Base-by-base conservation (phyloP, 2,888 invertebrate species). In the Eueremaeus valkanovi region DNA sequence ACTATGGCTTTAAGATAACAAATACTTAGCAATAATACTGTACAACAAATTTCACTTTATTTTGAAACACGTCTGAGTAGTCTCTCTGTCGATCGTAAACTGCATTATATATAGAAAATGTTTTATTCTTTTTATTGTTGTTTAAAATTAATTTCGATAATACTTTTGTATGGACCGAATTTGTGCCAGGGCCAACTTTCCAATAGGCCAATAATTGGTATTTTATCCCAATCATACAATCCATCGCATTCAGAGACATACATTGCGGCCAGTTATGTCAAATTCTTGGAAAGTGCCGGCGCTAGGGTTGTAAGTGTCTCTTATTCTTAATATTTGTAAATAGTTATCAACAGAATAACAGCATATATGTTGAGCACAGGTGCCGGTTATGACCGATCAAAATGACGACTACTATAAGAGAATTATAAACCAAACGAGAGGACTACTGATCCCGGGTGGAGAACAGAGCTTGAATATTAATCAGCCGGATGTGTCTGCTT, bases 271-370 rank as follows among this genome's bases (percentile, higher is more conserved):
- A 70, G 76, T 31, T 95, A 95, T 82, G 91, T 95, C 2, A 94
- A 95, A 83, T 92, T 88, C 83, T 83, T 95, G 21, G 94, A 95
- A 85, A 88, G 90, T 72, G 89, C 91, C 11, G 95, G 95, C 13
- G 95, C 92, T 18, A 86, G 92, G 81, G 93, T 90, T 0, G 89
- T 75, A 72, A 93, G n/a, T 94, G n/a, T n/a, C n/a, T n/a, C n/a
- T n/a, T n/a, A n/a, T n/a, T 6, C 18, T 11, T 16, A 16, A 11
- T 45, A 13, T 18, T 13, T 42, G 27, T 16, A 29, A 36, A 27
- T 9, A 11, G 45, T 2, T 8, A 70, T 8, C 9, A 45, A 45
- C 36, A 16, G 16, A 45, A 45, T 13, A 18, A n/a, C n/a, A 16
- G 16, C 6, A 31, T 31, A 13, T 29, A 61, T 31, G 21, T n/a